Evolutionary conservation across 2,888 invertebrate genomes (phyloP).

Genomic region (Drosophila vallismaia): DNA sequence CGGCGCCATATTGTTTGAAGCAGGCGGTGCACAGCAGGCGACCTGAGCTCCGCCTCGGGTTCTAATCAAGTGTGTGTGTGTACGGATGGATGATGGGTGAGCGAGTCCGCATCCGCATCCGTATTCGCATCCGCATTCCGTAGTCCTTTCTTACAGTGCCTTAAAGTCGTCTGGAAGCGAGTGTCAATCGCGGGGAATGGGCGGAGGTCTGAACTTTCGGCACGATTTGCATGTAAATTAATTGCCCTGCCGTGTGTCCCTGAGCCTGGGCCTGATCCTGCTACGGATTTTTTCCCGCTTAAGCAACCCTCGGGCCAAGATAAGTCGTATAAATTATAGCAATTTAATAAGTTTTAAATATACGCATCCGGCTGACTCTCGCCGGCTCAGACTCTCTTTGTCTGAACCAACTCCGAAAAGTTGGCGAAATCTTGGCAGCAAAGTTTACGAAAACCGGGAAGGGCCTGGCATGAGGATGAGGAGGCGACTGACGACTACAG

Average conservation of each 20-base stretch:
- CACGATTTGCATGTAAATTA: constrained; percentile 82
- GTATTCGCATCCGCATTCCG: constrained; percentile 9
- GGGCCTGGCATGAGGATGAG: constrained; percentile 8
- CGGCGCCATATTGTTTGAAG: constrained; percentile 68
- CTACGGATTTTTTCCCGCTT: constrained; percentile 55
- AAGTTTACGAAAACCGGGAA: constrained; percentile 58
- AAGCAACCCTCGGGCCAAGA: constrained; percentile 74
- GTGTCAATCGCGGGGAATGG: constrained; percentile 21
- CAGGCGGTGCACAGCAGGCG: constrained; percentile 68
- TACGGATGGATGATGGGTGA: constrained; percentile 21
- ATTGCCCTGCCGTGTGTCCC: constrained; percentile 70
- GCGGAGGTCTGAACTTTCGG: constrained; percentile 58
- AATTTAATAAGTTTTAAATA: constrained; percentile 83
- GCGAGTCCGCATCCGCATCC: constrained; percentile 26
- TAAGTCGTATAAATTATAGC: constrained; percentile 83
- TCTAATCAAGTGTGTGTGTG: constrained; percentile 66
- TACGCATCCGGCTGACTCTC: constrained; percentile 74
- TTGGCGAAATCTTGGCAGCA: constrained; percentile 64
- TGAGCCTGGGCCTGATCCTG: constrained; percentile 9
- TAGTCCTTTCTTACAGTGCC: constrained; percentile 34
- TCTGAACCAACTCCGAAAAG: constrained; percentile 42
- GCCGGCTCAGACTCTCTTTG: constrained; percentile 11
- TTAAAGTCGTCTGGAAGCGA: constrained; percentile 43
- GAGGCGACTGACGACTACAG: too few species aligned
- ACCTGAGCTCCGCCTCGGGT: constrained; percentile 45